These are phyloP conservation scores for Scaptodrosophila latifasciaeformis DNA, from an alignment of 2,888 invertebrate genomes.

Conservation along the genomic window DNA sequence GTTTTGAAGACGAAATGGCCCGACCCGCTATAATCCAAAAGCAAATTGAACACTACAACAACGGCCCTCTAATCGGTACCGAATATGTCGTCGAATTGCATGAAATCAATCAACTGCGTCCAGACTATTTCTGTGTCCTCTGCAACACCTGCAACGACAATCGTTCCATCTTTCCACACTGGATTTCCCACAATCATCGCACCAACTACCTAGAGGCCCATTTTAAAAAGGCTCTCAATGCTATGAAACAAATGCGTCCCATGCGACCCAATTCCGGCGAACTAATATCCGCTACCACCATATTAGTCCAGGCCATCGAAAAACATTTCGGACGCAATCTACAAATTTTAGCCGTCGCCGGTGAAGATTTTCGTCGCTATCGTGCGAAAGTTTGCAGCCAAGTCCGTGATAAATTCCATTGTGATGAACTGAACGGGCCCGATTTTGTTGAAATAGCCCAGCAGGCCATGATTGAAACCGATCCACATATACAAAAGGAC, in stretches of 20 bases:
- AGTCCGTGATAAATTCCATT: constrained; percentile 82
- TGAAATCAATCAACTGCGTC: constrained; percentile 81
- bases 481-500: constrained; percentile 6
- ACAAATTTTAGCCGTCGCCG: constrained; percentile 80
- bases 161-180: constrained; percentile 85
- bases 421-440: constrained; percentile 78
- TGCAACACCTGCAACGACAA: constrained; percentile 88
- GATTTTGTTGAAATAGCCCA: constrained; percentile 77
- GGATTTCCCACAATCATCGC: constrained; percentile 86
- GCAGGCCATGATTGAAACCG: constrained; percentile 62
- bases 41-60: constrained; percentile 75
- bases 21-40: constrained; percentile 76
- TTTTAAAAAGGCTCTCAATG: constrained; percentile 77
- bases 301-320: constrained; percentile 81
- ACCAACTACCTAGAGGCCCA: constrained; percentile 80
- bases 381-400: constrained; percentile 79
- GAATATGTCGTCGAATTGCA: constrained; percentile 87
- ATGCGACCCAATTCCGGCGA: constrained; percentile 10
- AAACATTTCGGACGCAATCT: constrained; percentile 82
- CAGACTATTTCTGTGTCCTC: constrained; percentile 84
- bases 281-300: constrained; percentile 12
- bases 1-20: constrained; percentile 80
- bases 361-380: constrained; percentile 82
- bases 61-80: constrained; percentile 80
- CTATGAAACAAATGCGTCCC: constrained; percentile 32